These are phyloP conservation scores for Fistularia commersonii DNA, from an alignment of 2,797 vertebrate species.

Conservation along the genomic window DNA sequence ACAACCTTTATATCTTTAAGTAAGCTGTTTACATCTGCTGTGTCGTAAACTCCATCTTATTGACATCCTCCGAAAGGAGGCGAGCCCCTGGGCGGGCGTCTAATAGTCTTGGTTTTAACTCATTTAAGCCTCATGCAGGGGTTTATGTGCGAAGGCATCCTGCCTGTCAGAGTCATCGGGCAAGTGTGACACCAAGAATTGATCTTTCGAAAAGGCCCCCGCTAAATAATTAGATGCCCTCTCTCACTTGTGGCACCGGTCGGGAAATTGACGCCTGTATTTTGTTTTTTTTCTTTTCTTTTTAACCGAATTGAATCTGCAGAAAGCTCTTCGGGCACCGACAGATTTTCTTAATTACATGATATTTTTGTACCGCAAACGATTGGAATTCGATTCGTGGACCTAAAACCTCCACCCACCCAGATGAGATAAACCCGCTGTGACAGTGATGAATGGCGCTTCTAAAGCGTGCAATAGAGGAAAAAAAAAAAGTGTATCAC, in stretches of 20 bases:
- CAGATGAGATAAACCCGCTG: conserved; percentile 33
- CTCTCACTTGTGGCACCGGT: not conserved
- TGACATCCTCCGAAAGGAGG: conserved; percentile 38
- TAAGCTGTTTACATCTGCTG: conserved; percentile 25
- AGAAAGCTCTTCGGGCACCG: conserved; percentile 9
- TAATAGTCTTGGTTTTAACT: conserved; percentile 37
- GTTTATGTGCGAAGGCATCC: conserved; percentile 22
- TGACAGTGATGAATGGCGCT: conserved; percentile 58
- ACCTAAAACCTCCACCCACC: conserved; percentile 1
- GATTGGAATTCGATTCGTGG: conserved; percentile 45
- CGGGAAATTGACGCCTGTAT: conserved; percentile 7
- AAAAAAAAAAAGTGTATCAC: conserved; percentile 16
- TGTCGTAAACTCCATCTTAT: conserved; percentile 34
- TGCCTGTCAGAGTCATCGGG: conserved; percentile 19
- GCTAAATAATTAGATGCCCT: conserved; percentile 17
- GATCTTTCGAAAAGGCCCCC: conserved; percentile 24
- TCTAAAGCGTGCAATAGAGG: conserved; percentile 27
- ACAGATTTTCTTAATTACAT: conserved; percentile 39
- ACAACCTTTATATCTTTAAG: conserved; percentile 18
- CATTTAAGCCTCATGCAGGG: conserved; percentile 27
- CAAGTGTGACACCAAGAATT: conserved; percentile 19
- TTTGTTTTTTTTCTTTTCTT: not conserved
- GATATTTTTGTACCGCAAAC: conserved; percentile 43
- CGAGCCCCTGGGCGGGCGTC: conserved; percentile 14
- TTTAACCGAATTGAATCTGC: conserved; percentile 13